A percentile compares a stretch with the other conserved stretches of the same genome.
Conservation (phyloP, 2,888 invertebrate genomes). For the Pterostichus madidus region DNA sequence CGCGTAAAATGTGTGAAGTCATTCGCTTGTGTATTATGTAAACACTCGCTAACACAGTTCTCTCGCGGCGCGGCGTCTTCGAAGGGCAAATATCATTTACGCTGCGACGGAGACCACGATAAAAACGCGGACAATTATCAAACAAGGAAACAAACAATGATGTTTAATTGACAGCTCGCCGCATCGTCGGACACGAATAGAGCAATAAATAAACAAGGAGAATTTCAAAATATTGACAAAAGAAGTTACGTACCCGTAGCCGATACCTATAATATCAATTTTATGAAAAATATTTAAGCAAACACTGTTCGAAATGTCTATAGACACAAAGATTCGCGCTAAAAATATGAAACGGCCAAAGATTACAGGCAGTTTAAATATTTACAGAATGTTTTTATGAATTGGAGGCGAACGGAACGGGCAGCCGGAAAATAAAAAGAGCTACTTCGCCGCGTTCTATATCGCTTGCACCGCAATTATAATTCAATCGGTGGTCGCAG, state of each 20-base stretch:
- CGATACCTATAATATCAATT: conserved; percentile 77
- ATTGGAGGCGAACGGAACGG: conserved; percentile 51
- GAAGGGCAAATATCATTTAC: conserved; percentile 33
- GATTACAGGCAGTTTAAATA: conserved; percentile 67
- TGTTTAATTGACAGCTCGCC: conserved; percentile 53
- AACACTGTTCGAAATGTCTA: conserved; percentile 77
- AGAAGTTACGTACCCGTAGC: conserved; percentile 72
- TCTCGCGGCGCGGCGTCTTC: conserved; percentile 7
- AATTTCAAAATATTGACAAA: conserved; percentile 75
- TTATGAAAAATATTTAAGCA: conserved; percentile 77
- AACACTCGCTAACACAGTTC: conserved; percentile 29
- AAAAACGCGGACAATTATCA: conserved; percentile 48
- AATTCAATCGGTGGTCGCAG: conserved; percentile 40
- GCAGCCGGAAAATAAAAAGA: conserved; percentile 52
- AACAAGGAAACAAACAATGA: conserved; percentile 57
- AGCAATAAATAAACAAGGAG: conserved; percentile 64
- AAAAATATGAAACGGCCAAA: conserved; percentile 67
- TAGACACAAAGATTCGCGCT: conserved; percentile 76
- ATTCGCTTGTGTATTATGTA: conserved; percentile 30
- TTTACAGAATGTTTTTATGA: conserved; percentile 67
- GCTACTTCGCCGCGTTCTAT: conserved; percentile 17
- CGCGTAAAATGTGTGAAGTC: conserved; percentile 26
- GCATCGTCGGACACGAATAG: conserved; percentile 58
- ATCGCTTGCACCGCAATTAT: conserved; percentile 46
- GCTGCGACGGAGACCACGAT: conserved; percentile 5